Conservation (phyloP, 2,888 invertebrate genomes). For the Luffia ferchaultella region DNA sequence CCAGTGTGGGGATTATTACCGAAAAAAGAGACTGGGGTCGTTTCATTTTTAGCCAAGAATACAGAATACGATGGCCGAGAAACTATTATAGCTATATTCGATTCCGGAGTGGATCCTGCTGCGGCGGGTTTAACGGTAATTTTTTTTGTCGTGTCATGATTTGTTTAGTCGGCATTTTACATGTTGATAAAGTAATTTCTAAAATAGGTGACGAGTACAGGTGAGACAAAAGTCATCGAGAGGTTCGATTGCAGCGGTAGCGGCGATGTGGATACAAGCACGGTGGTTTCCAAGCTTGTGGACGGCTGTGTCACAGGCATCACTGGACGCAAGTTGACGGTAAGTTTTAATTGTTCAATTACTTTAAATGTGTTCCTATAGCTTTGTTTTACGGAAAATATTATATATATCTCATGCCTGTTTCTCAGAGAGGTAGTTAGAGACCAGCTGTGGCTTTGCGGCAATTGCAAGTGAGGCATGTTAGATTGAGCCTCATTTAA, state of each 20-base stretch:
- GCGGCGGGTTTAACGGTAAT: constrained; percentile 91
- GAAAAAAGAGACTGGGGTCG: constrained; percentile 93
- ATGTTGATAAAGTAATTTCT: constrained; percentile 17
- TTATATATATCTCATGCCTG: no score
- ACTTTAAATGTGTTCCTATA: no score
- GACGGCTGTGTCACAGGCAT: constrained; percentile 85
- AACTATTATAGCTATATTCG: constrained; percentile 93
- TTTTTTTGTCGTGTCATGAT: constrained; percentile 53
- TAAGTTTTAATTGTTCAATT: constrained; percentile 33
- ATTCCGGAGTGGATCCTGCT: constrained; percentile 97
- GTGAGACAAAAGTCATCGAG: constrained; percentile 92
- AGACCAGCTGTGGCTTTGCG: no score
- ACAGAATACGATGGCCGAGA: constrained; percentile 92
- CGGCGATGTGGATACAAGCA: constrained; percentile 94
- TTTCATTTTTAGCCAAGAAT: constrained; percentile 86
- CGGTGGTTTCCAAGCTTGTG: constrained; percentile 46
- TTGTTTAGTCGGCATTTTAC: constrained; percentile 24
- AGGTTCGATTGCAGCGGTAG: constrained; percentile 95
- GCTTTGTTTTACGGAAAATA: no score
- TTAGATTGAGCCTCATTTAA: no score
- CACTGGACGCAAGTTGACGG: constrained; percentile 88
- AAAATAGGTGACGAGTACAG: constrained; percentile 83
- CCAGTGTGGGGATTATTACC: constrained; percentile 88
- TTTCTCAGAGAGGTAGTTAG: no score
- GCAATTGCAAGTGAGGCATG: no score